Conservation (phyloP, 2,113 vertebrate genomes). For the Pollimyrus isidori region DNA sequence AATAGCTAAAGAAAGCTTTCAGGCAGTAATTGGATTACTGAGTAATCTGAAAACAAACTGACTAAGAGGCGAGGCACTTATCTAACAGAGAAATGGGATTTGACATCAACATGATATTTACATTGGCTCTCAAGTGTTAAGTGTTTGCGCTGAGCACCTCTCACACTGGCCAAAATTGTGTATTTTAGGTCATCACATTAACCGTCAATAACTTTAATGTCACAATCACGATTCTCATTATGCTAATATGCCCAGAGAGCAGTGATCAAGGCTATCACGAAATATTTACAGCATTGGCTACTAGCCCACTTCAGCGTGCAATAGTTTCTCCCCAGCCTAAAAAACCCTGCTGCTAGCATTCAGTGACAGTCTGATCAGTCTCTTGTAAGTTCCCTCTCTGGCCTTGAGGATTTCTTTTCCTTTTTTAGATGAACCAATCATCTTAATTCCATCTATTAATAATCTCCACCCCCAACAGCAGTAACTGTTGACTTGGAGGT, state of each 20-base stretch:
- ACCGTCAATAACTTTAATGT: not conserved
- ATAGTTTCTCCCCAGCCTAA: not conserved
- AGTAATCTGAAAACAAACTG: slow-evolving; percentile 52
- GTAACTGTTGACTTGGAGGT: not conserved
- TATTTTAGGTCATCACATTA: slow-evolving; percentile 1
- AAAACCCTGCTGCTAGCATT: not conserved
- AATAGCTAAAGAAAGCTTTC: slow-evolving; percentile 37
- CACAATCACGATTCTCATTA: not conserved
- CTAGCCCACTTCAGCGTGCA: not conserved
- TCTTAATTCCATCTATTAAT: not conserved
- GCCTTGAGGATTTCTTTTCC: not conserved
- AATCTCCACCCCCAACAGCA: not conserved
- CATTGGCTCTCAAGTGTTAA: slow-evolving; percentile 9
- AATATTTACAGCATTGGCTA: not conserved
- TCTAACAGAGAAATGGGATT: slow-evolving; percentile 12
- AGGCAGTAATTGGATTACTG: slow-evolving; percentile 52
- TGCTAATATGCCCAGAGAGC: not conserved
- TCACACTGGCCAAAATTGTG: not conserved
- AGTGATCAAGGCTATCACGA: not conserved
- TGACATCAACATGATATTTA: slow-evolving; percentile 15
- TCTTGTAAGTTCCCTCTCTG: not conserved
- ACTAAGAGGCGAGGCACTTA: slow-evolving; percentile 34
- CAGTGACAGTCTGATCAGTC: not conserved
- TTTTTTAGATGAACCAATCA: not conserved
- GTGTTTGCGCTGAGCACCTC: not conserved